Conservation (phyloP, 2,113 vertebrate genomes). For the Peromyscus leucopus region DNA sequence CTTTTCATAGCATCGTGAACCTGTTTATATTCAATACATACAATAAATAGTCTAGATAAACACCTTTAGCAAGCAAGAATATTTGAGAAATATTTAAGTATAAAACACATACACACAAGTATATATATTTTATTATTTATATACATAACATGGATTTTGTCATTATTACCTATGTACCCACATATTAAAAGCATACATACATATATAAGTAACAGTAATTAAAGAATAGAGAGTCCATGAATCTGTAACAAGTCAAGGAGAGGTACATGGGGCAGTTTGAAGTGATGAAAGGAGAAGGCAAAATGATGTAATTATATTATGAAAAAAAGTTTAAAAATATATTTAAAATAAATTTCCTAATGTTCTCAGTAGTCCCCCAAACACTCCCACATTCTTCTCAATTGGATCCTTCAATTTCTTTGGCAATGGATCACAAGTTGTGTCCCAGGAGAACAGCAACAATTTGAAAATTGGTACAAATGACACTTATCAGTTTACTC, state of each 20-base stretch:
- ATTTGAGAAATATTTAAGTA: not conserved
- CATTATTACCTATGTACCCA: too few species aligned
- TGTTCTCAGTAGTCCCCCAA: not conserved
- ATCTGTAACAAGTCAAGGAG: not conserved
- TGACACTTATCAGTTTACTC: not conserved
- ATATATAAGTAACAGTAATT: not conserved
- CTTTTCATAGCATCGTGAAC: not conserved
- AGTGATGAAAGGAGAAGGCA: not conserved
- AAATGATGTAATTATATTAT: not conserved
- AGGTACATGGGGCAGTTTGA: too few species aligned
- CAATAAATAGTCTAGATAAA: not conserved
- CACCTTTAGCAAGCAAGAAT: not conserved
- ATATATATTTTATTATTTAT: not conserved
- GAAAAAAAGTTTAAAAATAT: not conserved
- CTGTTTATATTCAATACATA: not conserved
- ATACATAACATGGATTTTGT: not conserved
- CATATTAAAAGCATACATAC: too few species aligned
- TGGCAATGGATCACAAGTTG: not conserved
- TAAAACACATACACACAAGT: not conserved
- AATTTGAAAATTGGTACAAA: not conserved
- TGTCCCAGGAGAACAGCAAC: not conserved
- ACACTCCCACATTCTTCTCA: not conserved
- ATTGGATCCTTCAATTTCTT: not conserved
- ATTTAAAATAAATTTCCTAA: not conserved
- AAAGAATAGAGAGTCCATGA: not conserved